Percentiles rank a stretch among this genome's conserved stretches.
Evolutionary conservation across 2,888 invertebrate genomes (phyloP).

Genomic region (Synergus umbraculus): DNA sequence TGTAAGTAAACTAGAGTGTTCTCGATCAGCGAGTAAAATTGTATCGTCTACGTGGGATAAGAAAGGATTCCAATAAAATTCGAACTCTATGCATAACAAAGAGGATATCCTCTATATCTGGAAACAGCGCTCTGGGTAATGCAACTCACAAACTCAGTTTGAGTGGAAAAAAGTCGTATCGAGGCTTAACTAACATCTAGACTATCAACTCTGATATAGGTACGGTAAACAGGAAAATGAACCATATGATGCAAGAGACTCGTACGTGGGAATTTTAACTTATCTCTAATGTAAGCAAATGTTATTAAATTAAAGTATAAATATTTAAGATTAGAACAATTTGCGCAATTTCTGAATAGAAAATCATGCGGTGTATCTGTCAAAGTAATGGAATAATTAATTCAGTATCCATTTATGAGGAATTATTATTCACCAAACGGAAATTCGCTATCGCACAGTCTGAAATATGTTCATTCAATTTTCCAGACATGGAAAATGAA

Average conservation of each 20-base stretch:
- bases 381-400: constrained; percentile 1
- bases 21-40: constrained; percentile 27
- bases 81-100: constrained; percentile 36
- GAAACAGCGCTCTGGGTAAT: constrained; percentile 8
- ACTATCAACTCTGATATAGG: constrained; percentile 35
- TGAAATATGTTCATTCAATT: too few species aligned
- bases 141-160: neutral
- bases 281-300: constrained; percentile 57
- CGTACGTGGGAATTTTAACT: constrained; percentile 64
- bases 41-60: constrained; percentile 37
- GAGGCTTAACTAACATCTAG: constrained; percentile 13
- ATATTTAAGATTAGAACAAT: constrained; percentile 50
- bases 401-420: neutral
- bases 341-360: too few species aligned
- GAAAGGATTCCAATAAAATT: constrained; percentile 31
- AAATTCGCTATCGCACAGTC: too few species aligned
- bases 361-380: neutral
- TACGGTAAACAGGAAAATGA: constrained; percentile 50
- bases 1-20: constrained; percentile 18
- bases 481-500: neutral
- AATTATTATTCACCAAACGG: neutral
- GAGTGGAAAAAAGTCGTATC: constrained; percentile 9
- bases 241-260: constrained; percentile 54
- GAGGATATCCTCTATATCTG: constrained; percentile 26
- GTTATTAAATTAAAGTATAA: constrained; percentile 68